Percentiles rank a stretch among this genome's conserved stretches.
These are phyloP conservation scores for Arenaria interpres DNA, from an alignment of 2,113 vertebrate genomes.

Conservation along the genomic window DNA sequence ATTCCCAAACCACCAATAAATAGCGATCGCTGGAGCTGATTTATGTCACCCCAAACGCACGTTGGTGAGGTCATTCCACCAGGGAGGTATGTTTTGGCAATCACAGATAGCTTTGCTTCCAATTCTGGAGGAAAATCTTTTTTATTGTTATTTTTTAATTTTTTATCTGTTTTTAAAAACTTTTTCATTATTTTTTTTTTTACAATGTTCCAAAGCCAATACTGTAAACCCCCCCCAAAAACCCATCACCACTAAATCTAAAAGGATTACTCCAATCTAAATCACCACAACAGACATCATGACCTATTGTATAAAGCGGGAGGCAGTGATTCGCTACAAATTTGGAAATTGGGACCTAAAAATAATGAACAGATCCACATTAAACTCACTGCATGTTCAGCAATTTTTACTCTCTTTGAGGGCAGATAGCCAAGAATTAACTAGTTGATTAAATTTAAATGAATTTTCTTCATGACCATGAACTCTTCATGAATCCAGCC, in stretches of 20 bases:
- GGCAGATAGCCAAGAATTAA: neutral
- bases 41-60: neutral
- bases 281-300: neutral
- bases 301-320: neutral
- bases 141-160: neutral
- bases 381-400: neutral
- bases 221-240: neutral
- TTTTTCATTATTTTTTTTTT: neutral
- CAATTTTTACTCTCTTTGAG: neutral
- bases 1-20: neutral
- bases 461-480: neutral
- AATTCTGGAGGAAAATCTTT: neutral
- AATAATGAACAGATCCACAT: neutral
- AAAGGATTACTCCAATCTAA: neutral
- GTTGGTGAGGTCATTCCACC: neutral
- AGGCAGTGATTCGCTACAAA: neutral
- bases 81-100: neutral
- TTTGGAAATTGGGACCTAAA: neutral
- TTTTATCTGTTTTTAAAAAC: neutral
- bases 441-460: neutral
- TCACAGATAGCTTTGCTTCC: neutral
- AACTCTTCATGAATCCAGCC: neutral
- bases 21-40: neutral
- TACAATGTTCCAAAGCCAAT: neutral
- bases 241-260: neutral